Evolutionary conservation across 2,797 vertebrate species (phyloP).

Genomic region (Silurus aristotelis): DNA sequence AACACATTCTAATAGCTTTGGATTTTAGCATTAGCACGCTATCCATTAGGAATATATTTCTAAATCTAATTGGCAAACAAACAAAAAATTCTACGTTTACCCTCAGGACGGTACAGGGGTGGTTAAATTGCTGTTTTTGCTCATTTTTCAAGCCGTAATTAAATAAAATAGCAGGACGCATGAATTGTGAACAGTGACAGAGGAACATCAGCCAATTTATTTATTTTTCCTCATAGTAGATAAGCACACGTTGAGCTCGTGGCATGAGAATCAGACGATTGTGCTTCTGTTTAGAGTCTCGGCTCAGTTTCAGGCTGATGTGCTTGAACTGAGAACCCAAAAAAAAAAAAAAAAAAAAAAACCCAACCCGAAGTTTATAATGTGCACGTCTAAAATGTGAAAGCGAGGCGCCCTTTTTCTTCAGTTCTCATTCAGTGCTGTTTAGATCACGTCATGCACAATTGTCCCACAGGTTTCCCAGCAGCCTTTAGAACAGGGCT

Average conservation of each 20-base stretch:
- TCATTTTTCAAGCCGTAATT: neutral
- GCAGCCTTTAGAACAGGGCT: slow-evolving; percentile 57
- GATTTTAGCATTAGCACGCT: neutral
- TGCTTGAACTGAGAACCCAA: neutral
- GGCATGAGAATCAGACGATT: neutral
- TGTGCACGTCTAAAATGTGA: slow-evolving; percentile 40
- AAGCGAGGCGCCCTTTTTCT: slow-evolving; percentile 42
- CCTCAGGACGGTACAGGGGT: neutral
- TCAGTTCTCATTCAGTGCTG: slow-evolving; percentile 32
- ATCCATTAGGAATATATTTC: slow-evolving; percentile 23
- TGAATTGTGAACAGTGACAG: neutral
- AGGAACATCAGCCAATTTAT: neutral
- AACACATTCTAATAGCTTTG: slow-evolving; percentile 18
- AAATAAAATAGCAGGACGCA: neutral
- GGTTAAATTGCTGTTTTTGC: neutral
- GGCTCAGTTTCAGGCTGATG: slow-evolving; percentile 1
- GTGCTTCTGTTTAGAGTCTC: neutral
- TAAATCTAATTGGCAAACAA: neutral
- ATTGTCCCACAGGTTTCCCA: slow-evolving; percentile 55
- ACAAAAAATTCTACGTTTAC: neutral
- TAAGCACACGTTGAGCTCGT: neutral
- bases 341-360: neutral
- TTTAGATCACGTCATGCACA: slow-evolving; percentile 55
- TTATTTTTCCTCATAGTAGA: neutral
- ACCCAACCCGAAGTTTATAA: slow-evolving; percentile 31